These are phyloP conservation scores for Lacerta agilis DNA, from an alignment of 2,797 vertebrate species.

Conservation along the genomic window DNA sequence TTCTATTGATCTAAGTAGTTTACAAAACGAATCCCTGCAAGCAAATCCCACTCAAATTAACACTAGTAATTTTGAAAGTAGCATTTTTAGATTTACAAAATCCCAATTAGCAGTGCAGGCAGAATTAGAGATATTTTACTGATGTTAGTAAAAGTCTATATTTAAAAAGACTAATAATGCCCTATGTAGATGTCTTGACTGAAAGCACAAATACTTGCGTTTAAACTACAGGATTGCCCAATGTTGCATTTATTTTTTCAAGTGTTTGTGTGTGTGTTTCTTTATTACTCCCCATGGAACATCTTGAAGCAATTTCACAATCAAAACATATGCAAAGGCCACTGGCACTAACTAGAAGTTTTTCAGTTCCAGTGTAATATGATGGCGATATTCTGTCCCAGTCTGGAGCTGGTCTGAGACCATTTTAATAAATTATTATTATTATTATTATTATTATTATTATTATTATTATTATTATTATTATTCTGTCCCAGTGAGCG, in stretches of 20 bases:
- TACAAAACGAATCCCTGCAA: slow-evolving; percentile 52
- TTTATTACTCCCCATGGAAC: background rate
- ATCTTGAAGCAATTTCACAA: too few species aligned
- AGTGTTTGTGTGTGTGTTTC: background rate
- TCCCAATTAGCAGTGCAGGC: slow-evolving; percentile 6
- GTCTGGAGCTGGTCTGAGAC: too few species aligned
- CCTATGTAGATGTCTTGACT: background rate
- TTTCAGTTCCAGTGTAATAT: too few species aligned
- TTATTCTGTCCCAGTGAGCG: too few species aligned
- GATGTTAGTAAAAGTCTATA: slow-evolving; percentile 26
- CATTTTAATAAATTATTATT: too few species aligned
- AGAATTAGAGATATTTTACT: background rate
- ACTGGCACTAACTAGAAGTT: too few species aligned
- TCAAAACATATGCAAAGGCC: too few species aligned
- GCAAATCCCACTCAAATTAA: slow-evolving; percentile 46
- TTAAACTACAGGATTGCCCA: slow-evolving; percentile 11
- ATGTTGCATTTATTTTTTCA: background rate
- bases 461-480: too few species aligned
- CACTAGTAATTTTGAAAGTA: slow-evolving; percentile 8
- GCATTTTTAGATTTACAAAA: slow-evolving; percentile 6
- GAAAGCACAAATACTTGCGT: slow-evolving; percentile 5
- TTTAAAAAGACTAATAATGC: background rate
- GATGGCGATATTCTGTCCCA: too few species aligned
- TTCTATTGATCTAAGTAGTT: slow-evolving; percentile 44
- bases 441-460: too few species aligned